phyloP scores from a whole-genome alignment of 2,888 invertebrate genomes.

The Venusia cambrica region DNA sequence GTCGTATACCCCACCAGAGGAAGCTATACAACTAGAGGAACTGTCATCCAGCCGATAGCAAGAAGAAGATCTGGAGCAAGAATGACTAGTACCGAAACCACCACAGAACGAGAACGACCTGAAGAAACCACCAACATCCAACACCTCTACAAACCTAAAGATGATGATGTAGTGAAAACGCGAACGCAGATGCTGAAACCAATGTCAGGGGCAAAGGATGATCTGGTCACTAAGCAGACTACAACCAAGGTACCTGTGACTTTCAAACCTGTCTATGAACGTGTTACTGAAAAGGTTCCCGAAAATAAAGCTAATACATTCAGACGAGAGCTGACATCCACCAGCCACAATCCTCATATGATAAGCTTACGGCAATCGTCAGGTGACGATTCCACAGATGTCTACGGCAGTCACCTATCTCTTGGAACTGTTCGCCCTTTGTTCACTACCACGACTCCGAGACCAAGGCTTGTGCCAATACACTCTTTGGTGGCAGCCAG shows the following conservation, averaged over 20 bases:
- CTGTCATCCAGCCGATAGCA: conserved; percentile 84
- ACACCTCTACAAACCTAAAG: conserved; percentile 57
- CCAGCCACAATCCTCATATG: conserved; percentile 79
- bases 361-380: conserved; percentile 80
- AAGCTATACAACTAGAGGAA: conserved; percentile 79
- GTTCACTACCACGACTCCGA: conserved; percentile 83
- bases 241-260: conserved; percentile 61
- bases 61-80: conserved; percentile 69
- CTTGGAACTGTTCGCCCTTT: conserved; percentile 84
- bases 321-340: conserved; percentile 82
- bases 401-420: conserved; percentile 84
- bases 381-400: conserved; percentile 85
- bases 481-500: conserved; percentile 73
- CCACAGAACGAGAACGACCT: conserved; percentile 49
- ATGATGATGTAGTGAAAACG: conserved; percentile 50
- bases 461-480: conserved; percentile 79
- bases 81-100: conserved; percentile 49
- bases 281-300: conserved; percentile 64
- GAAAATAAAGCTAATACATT: conserved; percentile 79
- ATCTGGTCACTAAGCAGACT: conserved; percentile 63
- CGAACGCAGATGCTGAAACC: conserved; percentile 64
- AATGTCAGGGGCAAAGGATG: conserved; percentile 55
- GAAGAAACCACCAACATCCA: conserved; percentile 62
- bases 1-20: conserved; percentile 77
- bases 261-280: conserved; percentile 79